Evolutionary conservation across 1,140 invertebrate species (phyloP), one percentile per base, ranked within the genome.

Genomic region (Eupristina koningsbergeri): DNA sequence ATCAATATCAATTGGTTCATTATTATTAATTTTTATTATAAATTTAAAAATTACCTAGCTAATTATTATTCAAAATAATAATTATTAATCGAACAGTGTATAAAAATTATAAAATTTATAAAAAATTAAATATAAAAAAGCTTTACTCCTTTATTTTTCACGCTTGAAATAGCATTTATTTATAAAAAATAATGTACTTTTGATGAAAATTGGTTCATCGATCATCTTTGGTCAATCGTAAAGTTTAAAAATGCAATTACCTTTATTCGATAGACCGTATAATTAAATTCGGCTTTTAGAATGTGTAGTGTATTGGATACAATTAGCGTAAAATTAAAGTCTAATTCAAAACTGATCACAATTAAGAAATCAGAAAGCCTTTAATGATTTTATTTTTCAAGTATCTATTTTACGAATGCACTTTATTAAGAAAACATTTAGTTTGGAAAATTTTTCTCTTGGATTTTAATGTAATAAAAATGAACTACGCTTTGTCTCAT

Each of bases 231-330:
- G 22, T 41, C 36, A 41, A 11, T 71, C 39, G 36, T 71, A 36
- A 71, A 71, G 67, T 31, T 71, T 36, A 71, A 71, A 71, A 71
- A 71, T 71, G 67, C 67, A 71, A 71, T 71, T 71, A 71, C 67
- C 67, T 41, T 71, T 71, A 71, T 41, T 71, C 67, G 31, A 71
- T 71, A 36, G 36, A 71, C 67, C 67, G 67, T 71, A 41, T 71
- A 71, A 71, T 71, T 71, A 71, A 71, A 71, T 71, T 41, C 36
- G 26, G 67, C 41, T 71, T 71, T 71, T 71, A 26, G 67, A 17
- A 11, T 41, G 41, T 0, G 3, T 36, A 22, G 34, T 67, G 64
- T 67, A 67, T 36, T 67, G 7, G 31, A 34, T 22, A 36, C 64
- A 31, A 15, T 67, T 34, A 67, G 19, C 15, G 31, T 67, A 31